phyloP scores from a whole-genome alignment of 2,888 invertebrate genomes.

The Tipula confusa region DNA sequence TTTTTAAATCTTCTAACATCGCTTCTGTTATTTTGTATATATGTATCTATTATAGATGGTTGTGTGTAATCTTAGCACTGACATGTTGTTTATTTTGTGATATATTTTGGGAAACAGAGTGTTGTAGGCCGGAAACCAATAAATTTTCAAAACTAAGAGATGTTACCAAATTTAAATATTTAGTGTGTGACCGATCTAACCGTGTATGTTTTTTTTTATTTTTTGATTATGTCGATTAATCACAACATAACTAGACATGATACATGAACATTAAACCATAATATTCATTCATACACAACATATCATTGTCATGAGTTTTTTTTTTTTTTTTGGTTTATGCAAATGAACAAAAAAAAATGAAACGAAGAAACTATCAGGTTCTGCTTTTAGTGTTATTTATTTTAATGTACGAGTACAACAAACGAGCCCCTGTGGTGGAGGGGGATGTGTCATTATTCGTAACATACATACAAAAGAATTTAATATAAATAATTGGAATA shows the following conservation, averaged over 20 bases:
- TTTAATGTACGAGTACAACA: background rate
- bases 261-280: conserved; percentile 25
- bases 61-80: background rate
- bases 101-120: background rate
- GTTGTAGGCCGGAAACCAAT: background rate
- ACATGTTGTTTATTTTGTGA: too few relatives aligned
- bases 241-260: conserved; percentile 3
- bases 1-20: background rate
- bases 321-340: background rate
- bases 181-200: background rate
- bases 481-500: too few relatives aligned
- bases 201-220: background rate
- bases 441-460: too few relatives aligned
- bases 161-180: background rate
- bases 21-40: background rate
- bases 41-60: background rate
- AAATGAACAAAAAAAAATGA: background rate
- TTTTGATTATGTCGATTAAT: background rate
- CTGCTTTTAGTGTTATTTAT: conserved; percentile 12
- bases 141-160: background rate
- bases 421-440: too few relatives aligned
- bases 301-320: background rate
- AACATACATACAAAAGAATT: too few relatives aligned
- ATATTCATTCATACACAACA: conserved; percentile 14
- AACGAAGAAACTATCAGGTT: conserved; percentile 20